phyloP scores from a whole-genome alignment of 2,888 invertebrate genomes.

The Sceliomorpha sp. region DNA sequence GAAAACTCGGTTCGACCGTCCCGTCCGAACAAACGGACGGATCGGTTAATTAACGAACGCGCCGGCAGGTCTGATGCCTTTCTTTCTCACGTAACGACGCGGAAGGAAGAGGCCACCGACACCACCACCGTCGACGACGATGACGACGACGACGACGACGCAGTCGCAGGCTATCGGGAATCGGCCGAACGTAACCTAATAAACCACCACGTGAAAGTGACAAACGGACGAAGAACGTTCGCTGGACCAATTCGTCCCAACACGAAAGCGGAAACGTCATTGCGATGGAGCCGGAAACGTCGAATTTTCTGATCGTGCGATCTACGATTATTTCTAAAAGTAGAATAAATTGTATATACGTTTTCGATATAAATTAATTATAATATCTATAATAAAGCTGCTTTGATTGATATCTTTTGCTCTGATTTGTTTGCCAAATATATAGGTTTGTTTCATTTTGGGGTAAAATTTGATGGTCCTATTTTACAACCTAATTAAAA shows the following conservation, averaged over 20 bases:
- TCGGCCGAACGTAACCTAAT: constrained; percentile 33
- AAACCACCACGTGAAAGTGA: constrained; percentile 67
- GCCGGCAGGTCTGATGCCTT: constrained; percentile 36
- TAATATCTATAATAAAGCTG: no score
- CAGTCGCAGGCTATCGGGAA: constrained; percentile 29
- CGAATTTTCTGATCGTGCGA: no score
- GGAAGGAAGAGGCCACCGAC: constrained; percentile 27
- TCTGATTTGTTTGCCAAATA: no score
- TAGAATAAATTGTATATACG: no score
- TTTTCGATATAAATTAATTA: no score
- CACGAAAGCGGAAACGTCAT: constrained; percentile 66
- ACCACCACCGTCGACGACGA: constrained; percentile 8
- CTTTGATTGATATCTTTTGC: no score
- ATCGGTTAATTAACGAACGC: constrained; percentile 18
- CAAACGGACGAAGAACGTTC: constrained; percentile 58
- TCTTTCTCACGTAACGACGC: constrained; percentile 49
- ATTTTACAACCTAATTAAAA: no score
- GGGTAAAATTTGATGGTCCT: no score
- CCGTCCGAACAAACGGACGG: constrained; percentile 16
- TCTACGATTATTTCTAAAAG: no score
- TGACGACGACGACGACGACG: no score
- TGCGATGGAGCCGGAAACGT: constrained; percentile 3
- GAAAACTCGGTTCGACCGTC: no score
- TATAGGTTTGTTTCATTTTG: no score
- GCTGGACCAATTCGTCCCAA: constrained; percentile 65